These are phyloP conservation scores for Sus cebifrons DNA, from an alignment of 2,797 vertebrate genomes.

Conservation along the genomic window DNA sequence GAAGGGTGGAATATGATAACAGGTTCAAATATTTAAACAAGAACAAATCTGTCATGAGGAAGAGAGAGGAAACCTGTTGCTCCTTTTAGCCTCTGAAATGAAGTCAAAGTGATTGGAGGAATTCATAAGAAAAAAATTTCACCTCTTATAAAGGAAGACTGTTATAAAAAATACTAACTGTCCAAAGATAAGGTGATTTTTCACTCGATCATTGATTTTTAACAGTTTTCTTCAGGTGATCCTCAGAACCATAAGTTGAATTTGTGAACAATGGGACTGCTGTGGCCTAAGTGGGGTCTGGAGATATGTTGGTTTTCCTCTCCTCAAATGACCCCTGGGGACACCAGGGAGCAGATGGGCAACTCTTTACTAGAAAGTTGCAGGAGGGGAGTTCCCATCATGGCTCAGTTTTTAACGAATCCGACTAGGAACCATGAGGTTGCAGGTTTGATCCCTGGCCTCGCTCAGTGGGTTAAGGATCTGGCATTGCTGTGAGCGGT, in stretches of 20 bases:
- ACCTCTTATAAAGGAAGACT: not conserved
- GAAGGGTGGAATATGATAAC: not conserved
- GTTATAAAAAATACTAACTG: not conserved
- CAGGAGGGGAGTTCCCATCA: too few relatives aligned
- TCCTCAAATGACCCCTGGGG: not conserved
- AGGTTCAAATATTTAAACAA: not conserved
- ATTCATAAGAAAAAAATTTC: not conserved
- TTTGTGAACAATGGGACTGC: not conserved
- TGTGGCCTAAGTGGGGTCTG: not conserved
- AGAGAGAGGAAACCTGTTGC: not conserved
- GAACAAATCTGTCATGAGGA: not conserved
- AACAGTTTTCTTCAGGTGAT: not conserved
- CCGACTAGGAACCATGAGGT: too few relatives aligned
- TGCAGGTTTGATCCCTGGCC: too few relatives aligned
- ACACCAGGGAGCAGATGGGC: not conserved
- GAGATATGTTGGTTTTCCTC: not conserved
- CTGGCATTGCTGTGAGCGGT: too few relatives aligned
- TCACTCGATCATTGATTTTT: not conserved
- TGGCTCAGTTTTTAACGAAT: too few relatives aligned
- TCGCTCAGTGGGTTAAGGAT: too few relatives aligned
- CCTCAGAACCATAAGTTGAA: not conserved
- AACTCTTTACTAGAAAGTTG: not conserved
- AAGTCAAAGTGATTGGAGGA: not conserved
- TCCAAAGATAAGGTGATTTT: not conserved
- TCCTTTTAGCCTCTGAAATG: not conserved